These are phyloP conservation scores for Leuciscus waleckii DNA, from an alignment of 2,797 vertebrate species.

Conservation along the genomic window DNA sequence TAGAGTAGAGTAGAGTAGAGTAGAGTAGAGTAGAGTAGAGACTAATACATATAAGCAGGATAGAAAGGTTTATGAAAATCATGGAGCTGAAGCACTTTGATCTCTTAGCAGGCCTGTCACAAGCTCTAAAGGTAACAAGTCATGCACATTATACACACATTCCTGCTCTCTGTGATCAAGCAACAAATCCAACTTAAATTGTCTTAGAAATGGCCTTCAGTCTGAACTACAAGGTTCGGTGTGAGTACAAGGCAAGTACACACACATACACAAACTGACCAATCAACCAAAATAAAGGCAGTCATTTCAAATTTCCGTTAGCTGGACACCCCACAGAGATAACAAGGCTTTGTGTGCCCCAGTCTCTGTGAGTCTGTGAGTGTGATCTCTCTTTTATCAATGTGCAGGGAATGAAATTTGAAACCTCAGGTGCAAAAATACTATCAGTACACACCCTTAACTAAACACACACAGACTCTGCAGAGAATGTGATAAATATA, in stretches of 20 bases:
- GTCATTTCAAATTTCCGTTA: conserved; percentile 29
- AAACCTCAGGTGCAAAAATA: conserved; percentile 36
- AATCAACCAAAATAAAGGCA: conserved; percentile 44
- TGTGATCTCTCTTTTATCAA: conserved; percentile 17
- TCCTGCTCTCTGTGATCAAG: conserved; percentile 37
- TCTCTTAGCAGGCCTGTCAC: conserved; percentile 27
- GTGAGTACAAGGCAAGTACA: conserved; percentile 6
- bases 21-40: not conserved
- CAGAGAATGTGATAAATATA: conserved; percentile 29
- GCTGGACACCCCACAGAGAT: conserved; percentile 6
- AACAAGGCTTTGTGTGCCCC: not conserved
- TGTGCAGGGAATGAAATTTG: conserved; percentile 14
- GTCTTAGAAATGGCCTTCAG: conserved; percentile 14
- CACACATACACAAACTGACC: conserved; percentile 29
- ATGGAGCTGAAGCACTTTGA: conserved; percentile 30
- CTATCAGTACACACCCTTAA: conserved; percentile 1
- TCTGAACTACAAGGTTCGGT: conserved; percentile 17
- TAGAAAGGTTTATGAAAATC: conserved; percentile 17
- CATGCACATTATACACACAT: conserved; percentile 42
- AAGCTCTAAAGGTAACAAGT: conserved; percentile 23
- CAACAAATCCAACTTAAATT: conserved; percentile 46
- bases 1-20: conserved; percentile 5
- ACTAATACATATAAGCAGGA: not conserved
- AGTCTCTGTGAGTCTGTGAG: not conserved
- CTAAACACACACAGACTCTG: conserved; percentile 19